These are phyloP conservation scores for Paracanthobrama guichenoti DNA, from an alignment of 2,113 vertebrate genomes.

Conservation along the genomic window DNA sequence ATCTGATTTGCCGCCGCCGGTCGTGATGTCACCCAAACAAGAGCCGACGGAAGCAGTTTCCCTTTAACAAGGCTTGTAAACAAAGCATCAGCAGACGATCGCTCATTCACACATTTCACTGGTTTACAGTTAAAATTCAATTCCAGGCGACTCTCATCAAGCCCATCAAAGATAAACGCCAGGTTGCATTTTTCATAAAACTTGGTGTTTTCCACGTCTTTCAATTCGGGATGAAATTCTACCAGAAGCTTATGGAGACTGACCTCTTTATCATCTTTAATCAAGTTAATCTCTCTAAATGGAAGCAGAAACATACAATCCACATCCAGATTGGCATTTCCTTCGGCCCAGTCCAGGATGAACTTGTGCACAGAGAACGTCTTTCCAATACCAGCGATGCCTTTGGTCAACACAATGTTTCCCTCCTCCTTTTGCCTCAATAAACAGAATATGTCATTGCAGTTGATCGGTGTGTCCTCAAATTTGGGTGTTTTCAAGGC, in stretches of 20 bases:
- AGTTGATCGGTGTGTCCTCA: constrained; percentile 37
- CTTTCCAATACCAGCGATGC: constrained; percentile 57
- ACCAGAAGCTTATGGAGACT: constrained; percentile 52
- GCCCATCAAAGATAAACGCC: constrained; percentile 54
- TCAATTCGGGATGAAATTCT: constrained; percentile 50
- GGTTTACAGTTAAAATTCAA: constrained; percentile 38
- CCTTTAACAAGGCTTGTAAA: constrained; percentile 45
- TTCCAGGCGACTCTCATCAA: constrained; percentile 48
- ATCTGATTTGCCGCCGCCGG: constrained; percentile 53
- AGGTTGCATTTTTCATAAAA: constrained; percentile 18
- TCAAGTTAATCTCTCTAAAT: constrained; percentile 58
- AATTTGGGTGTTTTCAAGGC: not conserved
- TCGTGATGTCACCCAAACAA: constrained; percentile 56
- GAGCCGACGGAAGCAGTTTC: constrained; percentile 48
- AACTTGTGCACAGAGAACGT: constrained; percentile 56
- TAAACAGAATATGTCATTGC: constrained; percentile 48
- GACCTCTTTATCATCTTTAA: constrained; percentile 40
- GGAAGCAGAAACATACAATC: constrained; percentile 53
- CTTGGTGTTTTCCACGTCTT: constrained; percentile 6
- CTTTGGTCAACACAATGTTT: constrained; percentile 54
- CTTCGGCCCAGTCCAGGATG: constrained; percentile 34
- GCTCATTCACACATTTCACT: constrained; percentile 1
- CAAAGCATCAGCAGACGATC: constrained; percentile 36
- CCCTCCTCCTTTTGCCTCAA: not conserved
- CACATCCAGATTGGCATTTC: constrained; percentile 44